phyloP scores from a whole-genome alignment of 2,888 invertebrate genomes.

The Agrilus cyanescens region DNA sequence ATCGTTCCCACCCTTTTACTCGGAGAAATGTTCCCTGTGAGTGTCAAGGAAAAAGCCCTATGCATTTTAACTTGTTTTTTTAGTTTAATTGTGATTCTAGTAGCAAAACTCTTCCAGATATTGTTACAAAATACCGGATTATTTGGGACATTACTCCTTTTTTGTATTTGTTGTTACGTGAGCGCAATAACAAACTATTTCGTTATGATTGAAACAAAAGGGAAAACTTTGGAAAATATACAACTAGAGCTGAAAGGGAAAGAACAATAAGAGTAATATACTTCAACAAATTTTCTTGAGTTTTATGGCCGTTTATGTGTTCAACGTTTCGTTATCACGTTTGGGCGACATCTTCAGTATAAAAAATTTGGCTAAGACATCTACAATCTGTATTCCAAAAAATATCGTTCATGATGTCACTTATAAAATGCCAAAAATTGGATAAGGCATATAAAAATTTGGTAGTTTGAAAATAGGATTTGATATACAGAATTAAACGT shows the following conservation, averaged over 20 bases:
- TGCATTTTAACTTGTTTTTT: constrained; percentile 20
- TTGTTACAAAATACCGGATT: constrained; percentile 21
- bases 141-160: constrained; percentile 24
- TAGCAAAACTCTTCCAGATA: constrained; percentile 24
- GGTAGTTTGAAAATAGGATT: too few relatives aligned
- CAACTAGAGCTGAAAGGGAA: constrained; percentile 17
- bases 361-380: too few relatives aligned
- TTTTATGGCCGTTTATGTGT: too few relatives aligned
- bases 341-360: too few relatives aligned
- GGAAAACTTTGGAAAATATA: constrained; percentile 23
- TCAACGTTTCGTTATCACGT: too few relatives aligned
- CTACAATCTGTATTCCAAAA: too few relatives aligned
- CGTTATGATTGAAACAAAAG: constrained; percentile 26
- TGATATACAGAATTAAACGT: too few relatives aligned
- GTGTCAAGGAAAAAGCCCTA: constrained; percentile 21
- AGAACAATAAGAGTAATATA: not conserved
- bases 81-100: constrained; percentile 17
- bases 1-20: constrained; percentile 20
- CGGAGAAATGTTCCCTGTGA: constrained; percentile 21
- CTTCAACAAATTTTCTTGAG: too few relatives aligned
- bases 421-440: too few relatives aligned
- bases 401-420: too few relatives aligned
- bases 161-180: constrained; percentile 18
- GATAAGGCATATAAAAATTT: too few relatives aligned
- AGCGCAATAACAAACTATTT: constrained; percentile 23